phyloP scores from a whole-genome alignment of 1,140 invertebrate species.

The Nasonia vitripennis region DNA sequence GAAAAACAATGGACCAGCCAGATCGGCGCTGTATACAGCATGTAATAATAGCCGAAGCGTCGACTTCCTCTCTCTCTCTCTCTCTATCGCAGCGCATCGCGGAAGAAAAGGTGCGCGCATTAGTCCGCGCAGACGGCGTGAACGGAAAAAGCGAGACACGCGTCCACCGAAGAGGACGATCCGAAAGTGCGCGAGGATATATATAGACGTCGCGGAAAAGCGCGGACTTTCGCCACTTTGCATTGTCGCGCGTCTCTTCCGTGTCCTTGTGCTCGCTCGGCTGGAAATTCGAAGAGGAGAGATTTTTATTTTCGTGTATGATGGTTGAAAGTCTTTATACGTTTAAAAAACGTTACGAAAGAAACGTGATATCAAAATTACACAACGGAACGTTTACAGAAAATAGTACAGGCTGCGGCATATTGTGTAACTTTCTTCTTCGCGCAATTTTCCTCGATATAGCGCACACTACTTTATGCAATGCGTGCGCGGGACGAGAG shows the following conservation, averaged over 20 bases:
- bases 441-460: too few relatives aligned
- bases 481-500: too few relatives aligned
- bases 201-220: background rate
- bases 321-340: too few relatives aligned
- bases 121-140: background rate
- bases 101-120: slow-evolving; percentile 33
- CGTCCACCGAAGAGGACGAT: slow-evolving; percentile 11
- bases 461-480: too few relatives aligned
- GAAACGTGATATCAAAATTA: too few relatives aligned
- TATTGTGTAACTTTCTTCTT: too few relatives aligned
- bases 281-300: background rate
- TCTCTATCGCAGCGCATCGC: background rate
- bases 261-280: background rate
- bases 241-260: background rate
- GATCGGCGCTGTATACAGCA: background rate
- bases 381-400: too few relatives aligned
- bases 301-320: background rate
- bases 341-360: too few relatives aligned
- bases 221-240: slow-evolving; percentile 20
- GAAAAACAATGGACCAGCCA: slow-evolving; percentile 7
- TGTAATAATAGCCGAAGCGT: background rate
- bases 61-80: background rate
- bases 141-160: background rate
- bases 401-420: too few relatives aligned
- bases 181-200: slow-evolving; percentile 49